Conservation (phyloP, 1,140 invertebrate genomes). For the Vanessa tameamea region DNA sequence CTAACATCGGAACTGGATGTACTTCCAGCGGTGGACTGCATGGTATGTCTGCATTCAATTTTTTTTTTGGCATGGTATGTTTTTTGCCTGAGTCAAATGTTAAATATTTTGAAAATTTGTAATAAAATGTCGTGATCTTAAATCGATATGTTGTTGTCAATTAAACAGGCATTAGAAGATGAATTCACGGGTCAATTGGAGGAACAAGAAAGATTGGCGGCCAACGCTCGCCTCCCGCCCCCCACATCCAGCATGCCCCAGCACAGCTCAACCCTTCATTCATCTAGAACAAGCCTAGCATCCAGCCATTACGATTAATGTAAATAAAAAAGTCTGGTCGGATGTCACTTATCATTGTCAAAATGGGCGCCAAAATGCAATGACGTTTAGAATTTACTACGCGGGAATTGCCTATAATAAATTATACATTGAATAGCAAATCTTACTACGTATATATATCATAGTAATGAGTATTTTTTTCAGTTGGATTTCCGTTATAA, state of each 20-base stretch:
- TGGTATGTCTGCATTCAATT: slow-evolving; percentile 45
- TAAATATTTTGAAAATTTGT: too few relatives aligned
- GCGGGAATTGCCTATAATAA: background rate
- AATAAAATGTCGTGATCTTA: too few relatives aligned
- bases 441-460: background rate
- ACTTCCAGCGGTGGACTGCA: slow-evolving; percentile 39
- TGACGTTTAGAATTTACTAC: slow-evolving; percentile 2
- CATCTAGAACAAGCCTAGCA: slow-evolving; percentile 71
- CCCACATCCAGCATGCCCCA: slow-evolving; percentile 64
- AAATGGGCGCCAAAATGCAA: slow-evolving; percentile 1
- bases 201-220: slow-evolving; percentile 82
- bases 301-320: slow-evolving; percentile 75
- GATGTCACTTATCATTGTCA: slow-evolving; percentile 10
- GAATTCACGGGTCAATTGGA: slow-evolving; percentile 84
- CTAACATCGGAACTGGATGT: slow-evolving; percentile 7
- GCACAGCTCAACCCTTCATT: slow-evolving; percentile 68
- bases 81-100: background rate
- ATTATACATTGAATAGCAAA: background rate
- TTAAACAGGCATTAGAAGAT: slow-evolving; percentile 84
- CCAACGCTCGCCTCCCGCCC: slow-evolving; percentile 57
- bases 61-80: slow-evolving; percentile 36
- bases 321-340: slow-evolving; percentile 1
- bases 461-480: background rate
- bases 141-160: background rate
- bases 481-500: background rate